Percentiles rank a stretch among this genome's conserved stretches.
Conservation (phyloP, 2,113 vertebrate genomes). For the Lucifuga dentata region DNA sequence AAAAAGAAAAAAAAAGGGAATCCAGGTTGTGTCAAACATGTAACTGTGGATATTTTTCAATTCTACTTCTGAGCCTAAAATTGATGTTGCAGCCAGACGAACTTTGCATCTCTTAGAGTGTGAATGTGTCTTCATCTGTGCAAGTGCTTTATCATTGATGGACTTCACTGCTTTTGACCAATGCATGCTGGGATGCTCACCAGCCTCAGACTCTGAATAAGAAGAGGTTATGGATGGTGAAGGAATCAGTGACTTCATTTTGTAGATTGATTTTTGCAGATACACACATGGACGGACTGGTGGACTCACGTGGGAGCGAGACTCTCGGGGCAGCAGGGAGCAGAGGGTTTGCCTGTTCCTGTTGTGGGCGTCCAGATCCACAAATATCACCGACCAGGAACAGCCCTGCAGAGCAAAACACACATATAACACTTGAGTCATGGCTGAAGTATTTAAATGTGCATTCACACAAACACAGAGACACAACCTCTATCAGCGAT, state of each 20-base stretch:
- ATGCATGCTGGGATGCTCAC: no score
- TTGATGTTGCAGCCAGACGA: no score
- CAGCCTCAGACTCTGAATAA: no score
- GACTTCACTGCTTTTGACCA: no score
- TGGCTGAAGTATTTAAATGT: background rate
- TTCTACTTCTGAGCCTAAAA: background rate
- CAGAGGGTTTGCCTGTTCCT: conserved; percentile 95
- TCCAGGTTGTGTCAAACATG: background rate
- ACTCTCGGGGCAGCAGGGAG: conserved; percentile 94
- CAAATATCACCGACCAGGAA: conserved; percentile 99
- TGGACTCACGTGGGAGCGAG: conserved; percentile 94
- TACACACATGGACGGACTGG: background rate
- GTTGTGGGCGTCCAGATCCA: conserved; percentile 98
- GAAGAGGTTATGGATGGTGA: no score
- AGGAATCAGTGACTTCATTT: background rate
- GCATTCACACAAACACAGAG: background rate
- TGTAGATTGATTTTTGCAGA: background rate
- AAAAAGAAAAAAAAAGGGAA: background rate
- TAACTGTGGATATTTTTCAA: background rate
- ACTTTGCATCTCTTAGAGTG: no score
- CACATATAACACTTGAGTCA: conserved; percentile 21
- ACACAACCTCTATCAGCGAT: background rate
- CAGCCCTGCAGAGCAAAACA: conserved; percentile 87
- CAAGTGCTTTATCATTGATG: no score
- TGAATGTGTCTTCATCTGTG: no score